These are phyloP conservation scores for Brotula barbata DNA, from an alignment of 2,797 vertebrate species.

Conservation along the genomic window DNA sequence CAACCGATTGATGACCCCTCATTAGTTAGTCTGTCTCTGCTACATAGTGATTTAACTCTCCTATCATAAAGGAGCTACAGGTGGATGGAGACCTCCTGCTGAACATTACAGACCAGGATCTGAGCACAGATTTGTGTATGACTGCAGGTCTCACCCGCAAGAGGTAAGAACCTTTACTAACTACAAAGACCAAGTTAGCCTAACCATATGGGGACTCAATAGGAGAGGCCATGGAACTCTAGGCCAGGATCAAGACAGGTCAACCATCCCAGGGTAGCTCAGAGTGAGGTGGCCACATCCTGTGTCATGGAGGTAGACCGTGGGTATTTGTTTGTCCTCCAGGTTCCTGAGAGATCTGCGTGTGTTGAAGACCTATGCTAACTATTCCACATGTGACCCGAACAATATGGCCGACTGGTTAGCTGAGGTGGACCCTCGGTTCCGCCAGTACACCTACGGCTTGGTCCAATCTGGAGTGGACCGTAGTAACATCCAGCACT, in stretches of 20 bases:
- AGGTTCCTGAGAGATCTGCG: conserved; percentile 94
- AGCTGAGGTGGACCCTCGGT: conserved; percentile 85
- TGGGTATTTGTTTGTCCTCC: conserved; percentile 8
- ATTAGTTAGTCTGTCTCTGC: too few species aligned
- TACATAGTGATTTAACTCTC: not conserved
- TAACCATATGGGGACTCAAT: too few species aligned
- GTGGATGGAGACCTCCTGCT: conserved; percentile 95
- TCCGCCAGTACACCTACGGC: conserved; percentile 95
- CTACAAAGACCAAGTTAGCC: too few species aligned
- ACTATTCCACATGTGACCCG: conserved; percentile 94
- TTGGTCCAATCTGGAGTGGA: conserved; percentile 91
- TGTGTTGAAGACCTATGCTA: conserved; percentile 93
- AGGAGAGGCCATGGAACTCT: too few species aligned
- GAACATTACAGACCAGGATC: conserved; percentile 87
- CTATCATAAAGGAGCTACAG: conserved; percentile 84
- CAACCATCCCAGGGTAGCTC: too few species aligned
- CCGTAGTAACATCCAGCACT: conserved; percentile 80
- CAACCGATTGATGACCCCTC: too few species aligned
- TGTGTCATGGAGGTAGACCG: too few species aligned
- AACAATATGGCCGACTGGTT: conserved; percentile 97
- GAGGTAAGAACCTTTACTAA: conserved; percentile 82
- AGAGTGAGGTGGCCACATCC: too few species aligned
- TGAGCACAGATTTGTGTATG: conserved; percentile 87
- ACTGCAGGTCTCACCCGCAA: conserved; percentile 86
- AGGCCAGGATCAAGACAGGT: too few species aligned